Base-by-base conservation (phyloP, 2,888 invertebrate species). In the Trisateles emortualis region DNA sequence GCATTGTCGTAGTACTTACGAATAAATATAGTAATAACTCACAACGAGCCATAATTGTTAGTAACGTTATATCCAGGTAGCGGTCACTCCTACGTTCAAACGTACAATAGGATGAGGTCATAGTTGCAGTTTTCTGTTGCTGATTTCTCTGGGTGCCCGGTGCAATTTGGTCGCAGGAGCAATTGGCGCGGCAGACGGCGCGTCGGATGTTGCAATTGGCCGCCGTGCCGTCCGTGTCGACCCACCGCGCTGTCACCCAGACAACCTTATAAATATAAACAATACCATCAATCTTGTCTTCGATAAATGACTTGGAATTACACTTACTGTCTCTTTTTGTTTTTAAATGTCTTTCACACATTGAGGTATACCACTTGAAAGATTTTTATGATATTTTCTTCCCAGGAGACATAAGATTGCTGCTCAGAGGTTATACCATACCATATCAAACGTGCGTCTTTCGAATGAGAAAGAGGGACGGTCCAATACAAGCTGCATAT, bases 171-270 rank as follows among this genome's bases (percentile, higher is more conserved):
- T 77, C 81, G 78, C 76, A 70, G 74, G 72, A 77, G 78, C 86
- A 88, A 71, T 71, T 71, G 70, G 48, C 42, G 39, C 52, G 48
- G 54, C 56, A 91, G 91, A 90, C 90, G 81, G 83, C 83, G 78
- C 83, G 88, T 89, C 90, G 88, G 87, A 89, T 86, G 82, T 86
- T 71, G 80, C 88, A 89, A 90, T 90, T 90, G 84, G 64, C 50
- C 11, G 22, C 24, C 52, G 59, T n/a, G 19, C 29, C 53, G 59
- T 52, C 63, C 52, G 59, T 32, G 57, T 52, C 58, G 56, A 45
- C 45, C 58, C 55, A 50, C 55, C 54, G 46, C 53, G 14, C 40
- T 56, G 60, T 67, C 60, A 40, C 66, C 64, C 53, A 14, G 68
- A 64, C 62, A 68, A 64, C 63, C 59, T 41, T 53, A 59, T 44